Conservation (phyloP, 2,113 vertebrate genomes). For the Cariama cristata region DNA sequence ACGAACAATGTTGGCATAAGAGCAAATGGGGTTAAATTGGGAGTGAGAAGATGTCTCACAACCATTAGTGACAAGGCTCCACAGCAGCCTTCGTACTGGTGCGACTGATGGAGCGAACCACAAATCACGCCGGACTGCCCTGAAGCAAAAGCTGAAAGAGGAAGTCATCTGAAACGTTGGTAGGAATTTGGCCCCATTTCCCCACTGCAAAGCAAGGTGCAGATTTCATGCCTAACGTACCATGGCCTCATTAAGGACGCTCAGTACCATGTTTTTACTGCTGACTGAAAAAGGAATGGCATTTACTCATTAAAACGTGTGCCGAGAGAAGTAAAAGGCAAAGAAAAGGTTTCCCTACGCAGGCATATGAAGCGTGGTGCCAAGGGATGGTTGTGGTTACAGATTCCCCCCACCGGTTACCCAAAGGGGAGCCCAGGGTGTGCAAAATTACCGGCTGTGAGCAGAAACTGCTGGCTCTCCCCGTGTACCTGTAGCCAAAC, state of each 20-base stretch:
- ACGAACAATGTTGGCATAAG: not conserved
- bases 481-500: not conserved
- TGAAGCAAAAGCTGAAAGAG: not conserved
- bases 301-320: not conserved
- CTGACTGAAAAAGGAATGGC: not conserved
- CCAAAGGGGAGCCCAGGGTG: not conserved
- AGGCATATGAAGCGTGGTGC: not conserved
- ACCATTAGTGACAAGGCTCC: not conserved
- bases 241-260: not conserved
- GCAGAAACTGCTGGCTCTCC: not conserved
- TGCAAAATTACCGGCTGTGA: not conserved
- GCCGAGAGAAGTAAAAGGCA: not conserved
- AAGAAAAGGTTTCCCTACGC: not conserved
- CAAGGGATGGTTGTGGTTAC: fast-evolving
- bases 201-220: not conserved
- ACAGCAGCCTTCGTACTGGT: not conserved
- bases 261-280: not conserved
- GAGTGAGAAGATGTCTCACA: not conserved
- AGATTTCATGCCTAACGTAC: not conserved
- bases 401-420: not conserved
- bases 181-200: slow-evolving; percentile 5
- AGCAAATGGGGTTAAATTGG: slow-evolving; percentile 20
- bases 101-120: not conserved
- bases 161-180: not conserved
- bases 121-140: fast-evolving